phyloP scores from a whole-genome alignment of 2,888 invertebrate species.

The Drosophila cracens region DNA sequence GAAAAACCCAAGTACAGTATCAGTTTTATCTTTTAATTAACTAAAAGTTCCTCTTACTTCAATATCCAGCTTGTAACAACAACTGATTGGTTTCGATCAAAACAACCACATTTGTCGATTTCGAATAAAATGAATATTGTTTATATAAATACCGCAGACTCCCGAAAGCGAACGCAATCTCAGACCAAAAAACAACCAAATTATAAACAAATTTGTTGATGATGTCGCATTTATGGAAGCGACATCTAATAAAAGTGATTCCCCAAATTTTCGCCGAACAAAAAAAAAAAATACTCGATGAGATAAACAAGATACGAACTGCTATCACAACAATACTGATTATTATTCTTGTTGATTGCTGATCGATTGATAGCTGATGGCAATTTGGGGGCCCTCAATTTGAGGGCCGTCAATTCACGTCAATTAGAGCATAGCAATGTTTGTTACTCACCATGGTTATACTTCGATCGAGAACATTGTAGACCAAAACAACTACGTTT shows the following conservation, averaged over 20 bases:
- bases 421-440: constrained; percentile 38
- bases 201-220: constrained; percentile 44
- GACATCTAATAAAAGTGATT: constrained; percentile 37
- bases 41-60: constrained; percentile 8
- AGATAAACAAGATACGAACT: constrained; percentile 60
- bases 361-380: constrained; percentile 39
- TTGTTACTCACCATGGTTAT: constrained; percentile 43
- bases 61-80: constrained; percentile 2
- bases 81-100: constrained; percentile 19
- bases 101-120: constrained; percentile 27
- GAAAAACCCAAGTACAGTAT: neutral
- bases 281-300: constrained; percentile 22
- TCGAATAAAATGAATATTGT: constrained; percentile 35
- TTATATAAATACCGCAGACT: constrained; percentile 30
- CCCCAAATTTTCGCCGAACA: constrained; percentile 44
- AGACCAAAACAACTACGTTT: constrained; percentile 51
- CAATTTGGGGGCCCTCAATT: constrained; percentile 31
- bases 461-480: constrained; percentile 47
- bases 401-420: constrained; percentile 31
- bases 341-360: constrained; percentile 34
- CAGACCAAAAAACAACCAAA: neutral
- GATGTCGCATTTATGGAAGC: constrained; percentile 31
- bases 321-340: constrained; percentile 31
- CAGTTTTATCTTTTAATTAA: constrained; percentile 35
- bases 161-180: neutral